Percentiles rank a stretch among this genome's conserved stretches.
Evolutionary conservation across 2,888 invertebrate species (phyloP).

Genomic region (Eupithecia dodoneata): DNA sequence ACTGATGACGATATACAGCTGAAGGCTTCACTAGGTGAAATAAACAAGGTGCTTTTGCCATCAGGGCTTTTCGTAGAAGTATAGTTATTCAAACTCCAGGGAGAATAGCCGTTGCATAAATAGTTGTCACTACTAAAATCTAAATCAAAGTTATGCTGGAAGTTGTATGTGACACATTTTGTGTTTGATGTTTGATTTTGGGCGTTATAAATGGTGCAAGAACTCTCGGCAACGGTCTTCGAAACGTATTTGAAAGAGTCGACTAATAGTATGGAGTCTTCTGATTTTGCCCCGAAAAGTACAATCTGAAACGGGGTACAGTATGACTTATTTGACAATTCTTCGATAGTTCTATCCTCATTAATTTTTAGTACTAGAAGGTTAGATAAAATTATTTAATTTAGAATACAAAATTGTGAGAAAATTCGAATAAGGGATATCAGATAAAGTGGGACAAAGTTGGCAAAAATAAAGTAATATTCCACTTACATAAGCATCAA

Average conservation of each 20-base stretch:
- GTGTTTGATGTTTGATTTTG: neutral
- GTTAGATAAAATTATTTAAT: too few relatives aligned
- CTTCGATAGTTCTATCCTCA: neutral
- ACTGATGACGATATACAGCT: slow-evolving; percentile 58
- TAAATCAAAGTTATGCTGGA: neutral
- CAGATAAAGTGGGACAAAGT: neutral
- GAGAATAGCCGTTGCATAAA: slow-evolving; percentile 43
- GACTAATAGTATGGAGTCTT: neutral
- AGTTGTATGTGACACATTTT: slow-evolving; percentile 9
- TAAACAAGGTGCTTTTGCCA: slow-evolving; percentile 47
- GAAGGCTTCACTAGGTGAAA: slow-evolving; percentile 49
- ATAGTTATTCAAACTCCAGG: slow-evolving; percentile 52
- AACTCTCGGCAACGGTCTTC: neutral
- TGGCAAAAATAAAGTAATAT: neutral
- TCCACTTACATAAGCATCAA: neutral
- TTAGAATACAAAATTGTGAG: neutral
- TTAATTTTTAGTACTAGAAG: neutral
- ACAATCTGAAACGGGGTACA: neutral
- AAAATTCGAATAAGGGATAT: neutral
- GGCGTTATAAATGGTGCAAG: neutral
- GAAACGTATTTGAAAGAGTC: slow-evolving; percentile 2
- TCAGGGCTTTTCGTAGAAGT: neutral
- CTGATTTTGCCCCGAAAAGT: neutral
- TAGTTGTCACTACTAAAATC: slow-evolving; percentile 30
- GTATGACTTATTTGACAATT: too few relatives aligned